Evolutionary conservation across 2,888 invertebrate genomes (phyloP).

Genomic region (Drosophila merina): DNA sequence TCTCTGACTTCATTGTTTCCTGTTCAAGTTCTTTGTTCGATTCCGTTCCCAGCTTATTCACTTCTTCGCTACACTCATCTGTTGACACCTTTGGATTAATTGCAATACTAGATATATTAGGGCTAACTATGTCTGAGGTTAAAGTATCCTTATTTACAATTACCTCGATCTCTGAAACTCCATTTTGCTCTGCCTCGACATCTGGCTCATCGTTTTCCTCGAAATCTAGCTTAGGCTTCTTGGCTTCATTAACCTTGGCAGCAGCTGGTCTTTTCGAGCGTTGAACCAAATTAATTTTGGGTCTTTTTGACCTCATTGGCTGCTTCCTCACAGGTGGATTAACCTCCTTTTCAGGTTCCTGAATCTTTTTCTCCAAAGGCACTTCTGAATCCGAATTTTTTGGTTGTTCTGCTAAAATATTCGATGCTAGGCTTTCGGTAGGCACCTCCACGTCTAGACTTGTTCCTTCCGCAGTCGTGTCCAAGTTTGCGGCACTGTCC

Average conservation of each 20-base stretch:
- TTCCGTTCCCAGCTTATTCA: background rate
- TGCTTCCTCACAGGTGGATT: background rate
- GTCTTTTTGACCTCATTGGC: conserved; percentile 64
- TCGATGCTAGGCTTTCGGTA: background rate
- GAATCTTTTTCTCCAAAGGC: background rate
- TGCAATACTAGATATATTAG: conserved; percentile 36
- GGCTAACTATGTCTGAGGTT: conserved; percentile 23
- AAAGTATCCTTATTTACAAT: conserved; percentile 3
- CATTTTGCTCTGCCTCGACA: conserved; percentile 10
- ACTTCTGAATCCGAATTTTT: background rate
- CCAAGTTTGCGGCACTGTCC: conserved; percentile 1
- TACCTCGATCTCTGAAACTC: conserved; percentile 22
- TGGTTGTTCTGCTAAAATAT: background rate
- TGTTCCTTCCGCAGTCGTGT: background rate
- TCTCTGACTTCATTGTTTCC: background rate
- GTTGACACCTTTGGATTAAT: conserved; percentile 19
- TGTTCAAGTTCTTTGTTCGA: background rate
- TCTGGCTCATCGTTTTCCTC: background rate
- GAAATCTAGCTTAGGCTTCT: conserved; percentile 11
- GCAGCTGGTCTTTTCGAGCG: conserved; percentile 60
- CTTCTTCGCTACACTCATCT: background rate
- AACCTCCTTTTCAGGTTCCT: background rate
- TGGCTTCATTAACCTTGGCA: conserved; percentile 17
- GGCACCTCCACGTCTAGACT: background rate
- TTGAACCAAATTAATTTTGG: conserved; percentile 76